These are phyloP conservation scores for Chromobotia macracanthus DNA, from an alignment of 2,797 vertebrate species.

Conservation along the genomic window DNA sequence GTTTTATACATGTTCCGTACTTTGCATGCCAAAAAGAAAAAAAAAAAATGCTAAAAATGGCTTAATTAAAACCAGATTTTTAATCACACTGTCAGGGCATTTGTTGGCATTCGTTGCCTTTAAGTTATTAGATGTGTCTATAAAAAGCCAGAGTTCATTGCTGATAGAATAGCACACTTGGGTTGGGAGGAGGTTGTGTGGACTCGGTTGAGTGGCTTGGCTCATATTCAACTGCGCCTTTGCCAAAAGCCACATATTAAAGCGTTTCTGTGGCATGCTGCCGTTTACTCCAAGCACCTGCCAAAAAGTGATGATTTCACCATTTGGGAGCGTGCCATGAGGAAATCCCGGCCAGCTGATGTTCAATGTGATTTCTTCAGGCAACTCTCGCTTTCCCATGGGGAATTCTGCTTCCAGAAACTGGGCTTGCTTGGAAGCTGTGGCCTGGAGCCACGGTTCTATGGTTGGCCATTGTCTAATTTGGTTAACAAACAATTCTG, in stretches of 20 bases:
- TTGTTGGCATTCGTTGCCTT: neutral
- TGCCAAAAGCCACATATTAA: slow-evolving; percentile 75
- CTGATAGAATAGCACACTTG: slow-evolving; percentile 16
- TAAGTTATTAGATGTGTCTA: slow-evolving; percentile 15
- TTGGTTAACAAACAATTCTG: slow-evolving; percentile 28
- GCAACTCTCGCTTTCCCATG: neutral
- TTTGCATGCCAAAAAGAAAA: neutral
- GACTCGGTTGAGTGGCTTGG: slow-evolving; percentile 66
- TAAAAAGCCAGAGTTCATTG: slow-evolving; percentile 15
- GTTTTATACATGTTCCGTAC: neutral
- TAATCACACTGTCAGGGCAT: neutral
- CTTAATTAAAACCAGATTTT: neutral
- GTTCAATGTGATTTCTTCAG: neutral
- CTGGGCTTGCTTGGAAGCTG: neutral
- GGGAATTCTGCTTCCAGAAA: neutral
- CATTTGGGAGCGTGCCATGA: slow-evolving; percentile 66
- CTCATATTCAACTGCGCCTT: slow-evolving; percentile 71
- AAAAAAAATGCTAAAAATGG: neutral
- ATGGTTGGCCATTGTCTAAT: slow-evolving; percentile 9
- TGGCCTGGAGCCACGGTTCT: neutral
- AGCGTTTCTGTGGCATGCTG: slow-evolving; percentile 63
- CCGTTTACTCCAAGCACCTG: slow-evolving; percentile 65
- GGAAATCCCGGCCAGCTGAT: slow-evolving; percentile 71
- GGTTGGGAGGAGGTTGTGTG: slow-evolving; percentile 51
- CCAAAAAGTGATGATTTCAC: slow-evolving; percentile 74